phyloP scores from a whole-genome alignment of 2,797 vertebrate species.

The Chaetodon trifasciatus region DNA sequence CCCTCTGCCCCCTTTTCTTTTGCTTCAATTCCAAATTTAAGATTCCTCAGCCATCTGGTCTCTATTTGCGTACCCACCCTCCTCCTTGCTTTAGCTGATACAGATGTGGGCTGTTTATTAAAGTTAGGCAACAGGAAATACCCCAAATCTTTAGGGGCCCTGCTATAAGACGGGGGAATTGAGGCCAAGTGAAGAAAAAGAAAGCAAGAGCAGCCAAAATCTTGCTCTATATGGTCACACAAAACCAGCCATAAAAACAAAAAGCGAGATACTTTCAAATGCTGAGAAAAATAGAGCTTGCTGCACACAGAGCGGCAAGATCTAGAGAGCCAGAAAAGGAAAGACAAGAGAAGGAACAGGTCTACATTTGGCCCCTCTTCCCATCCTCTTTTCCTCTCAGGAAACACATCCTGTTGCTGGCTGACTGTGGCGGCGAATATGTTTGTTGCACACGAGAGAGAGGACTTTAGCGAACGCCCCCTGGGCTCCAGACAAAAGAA shows the following conservation, averaged over 20 bases:
- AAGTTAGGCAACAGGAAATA: constrained; percentile 91
- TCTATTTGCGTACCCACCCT: constrained; percentile 78
- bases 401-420: constrained; percentile 98
- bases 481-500: constrained; percentile 82
- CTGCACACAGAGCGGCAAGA: constrained; percentile 60
- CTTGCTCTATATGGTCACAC: constrained; percentile 61
- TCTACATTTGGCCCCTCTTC: constrained; percentile 82
- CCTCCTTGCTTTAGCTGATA: constrained; percentile 82
- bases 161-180: constrained; percentile 45
- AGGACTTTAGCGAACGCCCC: constrained; percentile 76
- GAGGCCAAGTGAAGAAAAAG: constrained; percentile 51
- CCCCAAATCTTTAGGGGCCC: constrained; percentile 84
- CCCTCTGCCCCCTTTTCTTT: constrained; percentile 38
- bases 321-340: constrained; percentile 79
- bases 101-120: constrained; percentile 90
- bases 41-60: constrained; percentile 86
- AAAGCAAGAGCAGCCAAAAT: constrained; percentile 49
- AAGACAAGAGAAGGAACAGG: constrained; percentile 79
- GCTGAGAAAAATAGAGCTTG: constrained; percentile 28
- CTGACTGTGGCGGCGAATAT: constrained; percentile 84
- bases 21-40: constrained; percentile 67
- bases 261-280: constrained; percentile 30
- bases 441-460: constrained; percentile 86
- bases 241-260: constrained; percentile 32
- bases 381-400: constrained; percentile 92